Evolutionary conservation across 2,888 invertebrate species (phyloP).

Genomic region (Melieria picta): DNA sequence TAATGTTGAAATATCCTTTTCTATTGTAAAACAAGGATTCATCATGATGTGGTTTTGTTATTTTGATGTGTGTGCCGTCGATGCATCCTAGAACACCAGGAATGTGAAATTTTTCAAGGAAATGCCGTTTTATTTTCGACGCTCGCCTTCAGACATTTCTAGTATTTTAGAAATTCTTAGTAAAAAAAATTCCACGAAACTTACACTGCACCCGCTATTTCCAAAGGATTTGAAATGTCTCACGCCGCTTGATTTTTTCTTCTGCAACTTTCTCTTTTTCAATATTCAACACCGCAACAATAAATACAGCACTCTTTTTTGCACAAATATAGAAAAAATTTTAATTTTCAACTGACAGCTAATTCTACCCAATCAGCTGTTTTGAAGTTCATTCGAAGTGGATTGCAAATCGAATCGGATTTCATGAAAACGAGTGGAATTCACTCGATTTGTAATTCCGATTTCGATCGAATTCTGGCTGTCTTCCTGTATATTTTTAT

Average conservation of each 20-base stretch:
- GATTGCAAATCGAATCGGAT: too few species aligned
- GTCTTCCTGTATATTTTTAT: too few species aligned
- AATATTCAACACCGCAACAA: too few species aligned
- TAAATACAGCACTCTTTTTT: too few species aligned
- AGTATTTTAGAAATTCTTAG: neutral
- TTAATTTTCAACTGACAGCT: too few species aligned
- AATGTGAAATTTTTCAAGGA: neutral
- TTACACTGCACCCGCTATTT: neutral
- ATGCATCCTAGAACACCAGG: neutral
- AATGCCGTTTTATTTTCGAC: neutral
- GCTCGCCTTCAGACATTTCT: neutral
- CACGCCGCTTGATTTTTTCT: neutral
- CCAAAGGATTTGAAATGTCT: neutral
- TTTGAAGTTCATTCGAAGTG: too few species aligned
- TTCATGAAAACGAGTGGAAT: too few species aligned
- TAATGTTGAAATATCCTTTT: neutral
- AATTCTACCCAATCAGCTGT: too few species aligned
- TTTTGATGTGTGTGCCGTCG: constrained; percentile 5
- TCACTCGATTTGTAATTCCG: too few species aligned
- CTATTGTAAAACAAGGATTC: neutral
- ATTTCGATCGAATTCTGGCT: too few species aligned
- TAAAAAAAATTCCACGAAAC: neutral
- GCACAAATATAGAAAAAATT: too few species aligned
- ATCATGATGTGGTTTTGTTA: neutral
- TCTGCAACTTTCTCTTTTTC: neutral